phyloP scores from a whole-genome alignment of 2,888 invertebrate genomes.

The Thereva unica region DNA sequence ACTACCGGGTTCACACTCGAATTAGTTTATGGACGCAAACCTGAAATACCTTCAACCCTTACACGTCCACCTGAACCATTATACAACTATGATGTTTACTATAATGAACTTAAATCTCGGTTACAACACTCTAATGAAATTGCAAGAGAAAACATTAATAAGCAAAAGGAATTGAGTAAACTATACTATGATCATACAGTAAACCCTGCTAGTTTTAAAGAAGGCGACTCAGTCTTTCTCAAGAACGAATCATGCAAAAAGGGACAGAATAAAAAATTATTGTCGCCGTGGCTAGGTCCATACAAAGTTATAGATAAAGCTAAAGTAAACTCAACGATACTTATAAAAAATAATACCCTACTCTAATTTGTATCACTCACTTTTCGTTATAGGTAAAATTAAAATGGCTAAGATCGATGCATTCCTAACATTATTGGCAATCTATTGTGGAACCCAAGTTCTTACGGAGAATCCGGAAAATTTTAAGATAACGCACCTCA shows the following conservation, averaged over 20 bases:
- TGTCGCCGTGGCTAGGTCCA: not conserved
- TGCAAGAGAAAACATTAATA: too few species aligned
- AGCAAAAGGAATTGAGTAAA: not conserved
- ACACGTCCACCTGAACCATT: too few species aligned
- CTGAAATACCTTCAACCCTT: too few species aligned
- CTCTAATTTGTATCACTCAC: too few species aligned
- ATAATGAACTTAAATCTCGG: too few species aligned
- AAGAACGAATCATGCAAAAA: not conserved
- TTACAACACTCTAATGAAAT: too few species aligned
- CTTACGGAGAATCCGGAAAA: not conserved
- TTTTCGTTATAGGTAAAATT: too few species aligned
- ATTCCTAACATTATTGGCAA: not conserved
- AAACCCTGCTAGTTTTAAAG: too few species aligned
- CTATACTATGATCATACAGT: conserved; percentile 4
- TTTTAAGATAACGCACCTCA: not conserved
- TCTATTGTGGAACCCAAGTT: not conserved
- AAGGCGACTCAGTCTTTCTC: not conserved
- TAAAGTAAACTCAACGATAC: not conserved
- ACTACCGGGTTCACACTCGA: too few species aligned
- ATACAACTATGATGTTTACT: too few species aligned
- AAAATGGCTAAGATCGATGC: not conserved
- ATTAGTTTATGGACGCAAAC: too few species aligned
- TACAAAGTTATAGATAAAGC: not conserved
- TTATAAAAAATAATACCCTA: not conserved
- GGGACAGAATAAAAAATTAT: too few species aligned